Percentiles rank a stretch among this genome's conserved stretches.
phyloP scores from a whole-genome alignment of 2,797 vertebrate genomes.

The Cossypha caffra region DNA sequence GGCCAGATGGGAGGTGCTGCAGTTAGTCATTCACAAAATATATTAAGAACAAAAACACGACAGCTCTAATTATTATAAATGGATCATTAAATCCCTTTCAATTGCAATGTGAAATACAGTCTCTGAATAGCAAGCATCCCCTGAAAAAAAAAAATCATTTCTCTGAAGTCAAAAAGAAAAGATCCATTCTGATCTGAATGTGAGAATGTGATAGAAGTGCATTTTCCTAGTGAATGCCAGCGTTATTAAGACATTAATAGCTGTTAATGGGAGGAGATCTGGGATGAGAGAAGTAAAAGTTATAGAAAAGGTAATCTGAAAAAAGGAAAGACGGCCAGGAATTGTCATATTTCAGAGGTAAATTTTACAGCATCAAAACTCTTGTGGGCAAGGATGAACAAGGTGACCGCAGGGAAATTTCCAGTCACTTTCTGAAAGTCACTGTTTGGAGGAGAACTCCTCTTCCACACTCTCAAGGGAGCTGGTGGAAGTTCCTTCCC shows the following conservation, averaged over 20 bases:
- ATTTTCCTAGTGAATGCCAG: constrained; percentile 15
- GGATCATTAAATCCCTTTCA: constrained; percentile 45
- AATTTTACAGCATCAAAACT: background rate
- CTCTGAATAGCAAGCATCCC: constrained; percentile 19
- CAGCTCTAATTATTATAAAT: constrained; percentile 54
- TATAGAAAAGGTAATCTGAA: background rate
- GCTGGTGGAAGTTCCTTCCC: background rate
- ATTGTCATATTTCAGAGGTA: background rate
- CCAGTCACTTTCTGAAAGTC: background rate
- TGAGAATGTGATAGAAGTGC: background rate
- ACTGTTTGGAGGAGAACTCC: background rate
- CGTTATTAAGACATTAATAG: constrained; percentile 23
- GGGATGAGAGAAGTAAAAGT: background rate
- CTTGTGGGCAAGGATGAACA: background rate
- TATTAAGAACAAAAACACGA: constrained; percentile 3
- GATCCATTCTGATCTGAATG: background rate
- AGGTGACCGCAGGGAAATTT: constrained; percentile 21
- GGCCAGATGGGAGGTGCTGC: constrained; percentile 13
- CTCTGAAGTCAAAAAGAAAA: background rate
- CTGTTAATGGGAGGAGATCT: background rate
- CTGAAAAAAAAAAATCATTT: background rate
- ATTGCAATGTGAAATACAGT: constrained; percentile 12
- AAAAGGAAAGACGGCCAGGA: background rate
- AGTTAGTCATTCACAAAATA: constrained; percentile 50
- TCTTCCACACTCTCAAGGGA: background rate